Evolutionary conservation across 2,113 vertebrate genomes (phyloP), one percentile per base, ranked within the genome.

Genomic region (Albula glossodonta): DNA sequence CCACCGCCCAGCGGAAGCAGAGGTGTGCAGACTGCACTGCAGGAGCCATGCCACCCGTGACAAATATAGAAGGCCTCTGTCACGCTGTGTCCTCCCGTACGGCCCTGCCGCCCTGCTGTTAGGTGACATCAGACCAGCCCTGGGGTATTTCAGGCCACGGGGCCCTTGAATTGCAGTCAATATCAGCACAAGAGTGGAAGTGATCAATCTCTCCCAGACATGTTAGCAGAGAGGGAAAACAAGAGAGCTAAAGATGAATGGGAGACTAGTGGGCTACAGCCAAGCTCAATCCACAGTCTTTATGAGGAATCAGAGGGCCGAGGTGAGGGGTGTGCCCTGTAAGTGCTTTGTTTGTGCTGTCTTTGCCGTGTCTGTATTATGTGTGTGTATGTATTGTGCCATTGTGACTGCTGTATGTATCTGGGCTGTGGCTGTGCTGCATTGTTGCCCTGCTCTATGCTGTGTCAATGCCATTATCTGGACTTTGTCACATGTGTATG

Each of bases 21-120:
- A 63, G 87, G 81, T 83, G 87, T 77, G 60, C 77, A 84, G 88
- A 81, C 51, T 3, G 22, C 11, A 85, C 87, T 48, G 50, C 17
- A 70, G 83, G 70, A 84, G 22, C 51, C 48, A 49, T n/a, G 22
- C 13, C 51, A 22, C 6, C 70, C 5, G 22, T 10, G 22, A n/a
- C 70, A 31, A 31, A 74, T 74, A 74, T 74, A 74, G 53, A 77
- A 77, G 78, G 78, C 48, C 17, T 49, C 78, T 2, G 17, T 9
- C 13, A 17, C 17, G 9, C 19, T 80, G 78, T 80, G 41, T 80
- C 78, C 78, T 80, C 25, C 15, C 51, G 17, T 48, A 17, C 48
- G 9, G 41, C 13, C 78, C 49, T 50, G 5, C 48, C 15, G 41
- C 31, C 31, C 31, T 41, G 31, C 31, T 41, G 31, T 41, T 41